A percentile compares a stretch with the other conserved stretches of the same genome.
Evolutionary conservation across 2,888 invertebrate genomes (phyloP).

Genomic region (Macrostomum cliftonense): DNA sequence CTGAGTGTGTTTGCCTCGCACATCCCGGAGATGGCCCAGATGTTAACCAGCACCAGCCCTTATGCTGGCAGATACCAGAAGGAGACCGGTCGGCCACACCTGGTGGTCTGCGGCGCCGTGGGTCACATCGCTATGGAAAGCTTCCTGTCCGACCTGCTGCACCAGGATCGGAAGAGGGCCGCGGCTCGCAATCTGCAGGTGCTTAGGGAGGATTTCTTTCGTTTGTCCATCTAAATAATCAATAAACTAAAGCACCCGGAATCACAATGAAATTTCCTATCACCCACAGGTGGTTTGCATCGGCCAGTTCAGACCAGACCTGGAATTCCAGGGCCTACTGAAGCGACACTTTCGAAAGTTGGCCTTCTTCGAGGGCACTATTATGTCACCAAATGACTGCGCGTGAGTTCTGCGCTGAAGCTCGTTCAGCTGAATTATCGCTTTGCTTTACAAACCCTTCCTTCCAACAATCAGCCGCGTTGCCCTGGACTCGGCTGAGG

Average conservation of each 20-base stretch:
- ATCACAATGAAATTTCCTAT: too few relatives aligned
- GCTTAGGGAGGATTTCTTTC: too few relatives aligned
- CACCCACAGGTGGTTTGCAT: slow-evolving; percentile 84
- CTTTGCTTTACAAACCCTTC: too few relatives aligned
- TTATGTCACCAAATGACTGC: too few relatives aligned
- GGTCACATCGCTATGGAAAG: slow-evolving; percentile 96
- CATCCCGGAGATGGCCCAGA: slow-evolving; percentile 98
- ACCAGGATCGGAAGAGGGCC: slow-evolving; percentile 93
- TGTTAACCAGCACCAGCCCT: slow-evolving; percentile 94
- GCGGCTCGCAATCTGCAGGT: slow-evolving; percentile 46
- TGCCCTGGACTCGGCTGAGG: slow-evolving; percentile 74
- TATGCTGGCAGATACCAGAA: slow-evolving; percentile 97
- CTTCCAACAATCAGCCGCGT: slow-evolving; percentile 73
- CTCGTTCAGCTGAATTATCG: too few relatives aligned
- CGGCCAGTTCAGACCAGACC: slow-evolving; percentile 97
- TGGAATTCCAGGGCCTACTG: slow-evolving; percentile 98
- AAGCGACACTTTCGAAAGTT: slow-evolving; percentile 97
- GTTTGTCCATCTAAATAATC: too few relatives aligned
- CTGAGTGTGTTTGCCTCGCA: slow-evolving; percentile 97
- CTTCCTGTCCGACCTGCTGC: slow-evolving; percentile 97
- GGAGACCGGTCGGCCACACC: slow-evolving; percentile 98
- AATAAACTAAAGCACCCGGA: too few relatives aligned
- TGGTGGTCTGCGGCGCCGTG: slow-evolving; percentile 97
- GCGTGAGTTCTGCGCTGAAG: too few relatives aligned
- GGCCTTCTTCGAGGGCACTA: slow-evolving; percentile 84